Evolutionary conservation across 2,797 vertebrate species (phyloP).

Genomic region (Neopelma chrysocephalum): DNA sequence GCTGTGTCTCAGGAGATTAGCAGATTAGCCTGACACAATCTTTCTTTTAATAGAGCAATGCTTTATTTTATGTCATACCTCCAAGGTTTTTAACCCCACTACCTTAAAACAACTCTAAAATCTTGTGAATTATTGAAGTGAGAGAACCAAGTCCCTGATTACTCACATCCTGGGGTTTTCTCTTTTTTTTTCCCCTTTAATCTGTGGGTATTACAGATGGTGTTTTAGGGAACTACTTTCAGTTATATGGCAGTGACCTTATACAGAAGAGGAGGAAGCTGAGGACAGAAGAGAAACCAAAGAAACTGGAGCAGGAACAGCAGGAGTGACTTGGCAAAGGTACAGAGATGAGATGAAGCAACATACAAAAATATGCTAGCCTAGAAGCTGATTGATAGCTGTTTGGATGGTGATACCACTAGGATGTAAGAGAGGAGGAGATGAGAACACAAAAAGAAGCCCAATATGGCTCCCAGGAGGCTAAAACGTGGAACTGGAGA

Average conservation of each 20-base stretch:
- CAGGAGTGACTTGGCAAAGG: not conserved
- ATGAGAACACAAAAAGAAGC: not conserved
- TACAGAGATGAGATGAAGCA: not conserved
- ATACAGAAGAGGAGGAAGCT: not conserved
- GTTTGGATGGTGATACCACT: not conserved
- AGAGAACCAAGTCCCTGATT: not conserved
- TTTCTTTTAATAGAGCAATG: not conserved
- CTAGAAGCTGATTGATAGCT: not conserved
- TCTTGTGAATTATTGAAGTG: not conserved
- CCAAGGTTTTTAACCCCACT: not conserved
- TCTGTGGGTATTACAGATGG: not conserved
- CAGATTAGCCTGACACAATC: not conserved
- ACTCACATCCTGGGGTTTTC: not conserved
- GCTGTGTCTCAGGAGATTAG: not conserved
- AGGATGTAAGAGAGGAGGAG: not conserved
- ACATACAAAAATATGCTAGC: not conserved
- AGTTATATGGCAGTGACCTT: not conserved
- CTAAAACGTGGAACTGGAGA: not conserved
- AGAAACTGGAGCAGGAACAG: not conserved
- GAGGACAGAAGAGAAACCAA: not conserved
- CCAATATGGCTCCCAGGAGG: not conserved
- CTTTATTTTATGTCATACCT: not conserved
- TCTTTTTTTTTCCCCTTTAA: not conserved
- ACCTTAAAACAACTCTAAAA: not conserved
- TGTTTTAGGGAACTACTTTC: not conserved